Percentiles rank a stretch among this genome's conserved stretches.
phyloP scores from a whole-genome alignment of 1,140 invertebrate genomes.

The Pseudomyrmex cubaensis region DNA sequence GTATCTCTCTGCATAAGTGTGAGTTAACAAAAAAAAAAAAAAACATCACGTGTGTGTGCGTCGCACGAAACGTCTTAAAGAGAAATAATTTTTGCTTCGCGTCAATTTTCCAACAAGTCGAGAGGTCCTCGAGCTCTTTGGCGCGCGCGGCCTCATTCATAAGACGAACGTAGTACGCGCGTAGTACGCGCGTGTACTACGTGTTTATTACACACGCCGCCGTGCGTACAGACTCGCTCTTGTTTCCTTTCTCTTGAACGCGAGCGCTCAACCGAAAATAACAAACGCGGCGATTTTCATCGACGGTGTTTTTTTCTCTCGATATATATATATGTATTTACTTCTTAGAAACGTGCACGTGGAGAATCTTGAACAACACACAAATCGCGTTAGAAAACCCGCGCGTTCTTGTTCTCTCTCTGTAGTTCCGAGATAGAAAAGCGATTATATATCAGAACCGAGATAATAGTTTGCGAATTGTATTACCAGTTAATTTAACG shows the following conservation, averaged over 20 bases:
- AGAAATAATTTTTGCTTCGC: neutral
- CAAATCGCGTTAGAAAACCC: neutral
- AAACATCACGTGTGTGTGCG: neutral
- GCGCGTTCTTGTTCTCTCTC: no score
- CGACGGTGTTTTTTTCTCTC: neutral
- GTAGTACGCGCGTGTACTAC: slow-evolving; percentile 23
- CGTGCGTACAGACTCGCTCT: neutral
- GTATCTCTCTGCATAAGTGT: no score
- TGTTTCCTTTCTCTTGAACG: neutral
- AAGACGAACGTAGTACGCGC: slow-evolving; percentile 40
- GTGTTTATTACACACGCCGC: slow-evolving; percentile 32
- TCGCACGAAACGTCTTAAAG: neutral
- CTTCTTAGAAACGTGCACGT: neutral
- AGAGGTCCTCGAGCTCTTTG: neutral
- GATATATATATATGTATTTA: neutral
- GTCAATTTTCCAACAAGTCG: neutral
- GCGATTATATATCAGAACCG: no score
- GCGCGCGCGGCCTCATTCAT: slow-evolving; percentile 5
- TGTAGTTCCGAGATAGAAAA: neutral
- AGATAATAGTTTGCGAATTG: no score
- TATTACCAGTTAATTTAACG: no score
- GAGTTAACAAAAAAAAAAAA: no score
- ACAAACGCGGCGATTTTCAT: slow-evolving; percentile 12
- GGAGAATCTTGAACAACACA: neutral
- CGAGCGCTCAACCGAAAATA: slow-evolving; percentile 22